phyloP scores from a whole-genome alignment of 2,888 invertebrate genomes.

The Drosophila mettleri region DNA sequence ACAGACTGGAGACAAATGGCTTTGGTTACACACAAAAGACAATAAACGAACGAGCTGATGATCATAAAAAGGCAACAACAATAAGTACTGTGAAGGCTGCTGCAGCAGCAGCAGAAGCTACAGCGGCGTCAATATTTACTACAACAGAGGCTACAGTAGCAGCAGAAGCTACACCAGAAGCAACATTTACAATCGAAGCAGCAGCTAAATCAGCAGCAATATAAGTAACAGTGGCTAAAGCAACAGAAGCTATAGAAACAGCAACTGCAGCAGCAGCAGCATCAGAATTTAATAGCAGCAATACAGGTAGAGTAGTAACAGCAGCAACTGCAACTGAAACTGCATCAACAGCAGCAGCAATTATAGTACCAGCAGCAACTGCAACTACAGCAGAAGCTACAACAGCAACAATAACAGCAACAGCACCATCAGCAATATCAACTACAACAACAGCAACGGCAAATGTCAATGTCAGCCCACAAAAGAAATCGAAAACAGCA shows the following conservation, averaged over 20 bases:
- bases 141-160: not conserved
- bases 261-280: not conserved
- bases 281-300: not conserved
- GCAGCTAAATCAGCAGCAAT: too few relatives aligned
- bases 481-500: conserved; percentile 52
- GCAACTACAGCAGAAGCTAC: too few relatives aligned
- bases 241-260: not conserved
- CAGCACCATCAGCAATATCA: conserved; percentile 22
- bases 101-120: not conserved
- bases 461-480: conserved; percentile 81
- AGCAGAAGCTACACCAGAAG: not conserved
- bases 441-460: conserved; percentile 58
- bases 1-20: conserved; percentile 60
- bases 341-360: not conserved
- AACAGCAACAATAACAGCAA: conserved; percentile 2
- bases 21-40: conserved; percentile 20
- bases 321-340: not conserved
- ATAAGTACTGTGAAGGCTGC: not conserved
- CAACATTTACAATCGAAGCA: not conserved
- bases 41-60: conserved; percentile 31
- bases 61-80: conserved; percentile 21
- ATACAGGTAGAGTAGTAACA: too few relatives aligned
- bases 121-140: not conserved
- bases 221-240: not conserved
- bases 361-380: not conserved